Conservation (phyloP, 1,140 invertebrate species). For the Drosophila athabasca region DNA sequence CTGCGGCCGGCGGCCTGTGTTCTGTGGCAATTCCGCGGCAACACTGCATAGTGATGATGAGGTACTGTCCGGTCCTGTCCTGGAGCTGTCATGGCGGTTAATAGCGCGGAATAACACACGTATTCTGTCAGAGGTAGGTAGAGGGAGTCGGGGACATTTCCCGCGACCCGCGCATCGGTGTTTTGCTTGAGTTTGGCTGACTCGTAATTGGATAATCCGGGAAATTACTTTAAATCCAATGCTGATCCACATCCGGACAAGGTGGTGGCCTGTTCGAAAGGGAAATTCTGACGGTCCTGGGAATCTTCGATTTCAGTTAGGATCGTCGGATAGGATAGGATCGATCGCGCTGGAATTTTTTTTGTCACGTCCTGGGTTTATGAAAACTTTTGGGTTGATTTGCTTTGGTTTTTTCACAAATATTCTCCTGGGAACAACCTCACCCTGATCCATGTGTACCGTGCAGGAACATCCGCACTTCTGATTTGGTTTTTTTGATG, state of each 20-base stretch:
- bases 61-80: conserved; percentile 27
- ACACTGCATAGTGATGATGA: conserved; percentile 55
- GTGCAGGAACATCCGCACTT: conserved; percentile 21
- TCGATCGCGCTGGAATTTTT: conserved; percentile 59
- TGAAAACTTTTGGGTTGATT: conserved; percentile 75
- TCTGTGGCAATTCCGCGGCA: conserved; percentile 55
- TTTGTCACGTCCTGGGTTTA: conserved; percentile 73
- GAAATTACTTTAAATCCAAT: conserved; percentile 77
- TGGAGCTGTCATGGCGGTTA: conserved; percentile 45
- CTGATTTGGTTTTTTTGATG: conserved; percentile 61
- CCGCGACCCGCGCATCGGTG: conserved; percentile 32
- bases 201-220: conserved; percentile 82
- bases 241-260: conserved; percentile 75
- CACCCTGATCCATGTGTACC: background rate
- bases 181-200: conserved; percentile 79
- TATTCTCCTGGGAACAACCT: too few species aligned
- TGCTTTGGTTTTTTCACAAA: conserved; percentile 41
- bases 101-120: conserved; percentile 78
- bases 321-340: conserved; percentile 36
- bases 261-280: conserved; percentile 56
- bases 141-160: conserved; percentile 38
- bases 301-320: conserved; percentile 21
- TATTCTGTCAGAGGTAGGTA: conserved; percentile 66
- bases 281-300: conserved; percentile 53
- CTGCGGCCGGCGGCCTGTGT: conserved; percentile 17